These are phyloP conservation scores for Sycophaga agraensis DNA, from an alignment of 1,140 invertebrate species.

Conservation along the genomic window DNA sequence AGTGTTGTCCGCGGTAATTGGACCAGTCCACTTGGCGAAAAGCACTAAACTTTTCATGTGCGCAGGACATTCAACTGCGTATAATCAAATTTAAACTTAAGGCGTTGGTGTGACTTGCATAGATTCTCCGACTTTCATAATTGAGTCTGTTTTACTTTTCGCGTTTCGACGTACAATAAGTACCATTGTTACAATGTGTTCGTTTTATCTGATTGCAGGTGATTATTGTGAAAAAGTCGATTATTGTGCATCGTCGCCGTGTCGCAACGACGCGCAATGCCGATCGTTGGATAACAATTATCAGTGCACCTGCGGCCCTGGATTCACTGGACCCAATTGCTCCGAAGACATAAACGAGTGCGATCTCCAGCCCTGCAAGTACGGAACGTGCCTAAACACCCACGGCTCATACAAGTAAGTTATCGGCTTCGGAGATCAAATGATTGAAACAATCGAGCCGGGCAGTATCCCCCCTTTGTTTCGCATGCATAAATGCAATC, in stretches of 20 bases:
- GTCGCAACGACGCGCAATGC: conserved; percentile 84
- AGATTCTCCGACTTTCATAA: too few relatives aligned
- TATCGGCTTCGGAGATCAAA: too few relatives aligned
- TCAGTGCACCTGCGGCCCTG: conserved; percentile 80
- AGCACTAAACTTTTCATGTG: too few relatives aligned
- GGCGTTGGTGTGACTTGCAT: too few relatives aligned
- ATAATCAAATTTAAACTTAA: too few relatives aligned
- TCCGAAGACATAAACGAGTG: conserved; percentile 90
- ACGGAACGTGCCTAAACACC: conserved; percentile 83
- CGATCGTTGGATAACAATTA: conserved; percentile 72
- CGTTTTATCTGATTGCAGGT: conserved; percentile 69
- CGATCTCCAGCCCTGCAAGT: conserved; percentile 71
- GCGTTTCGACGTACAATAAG: not conserved
- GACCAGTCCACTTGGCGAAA: too few relatives aligned
- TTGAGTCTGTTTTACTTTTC: too few relatives aligned
- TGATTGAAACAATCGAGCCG: too few relatives aligned
- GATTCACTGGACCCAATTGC: conserved; percentile 84
- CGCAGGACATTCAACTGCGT: too few relatives aligned
- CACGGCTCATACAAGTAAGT: conserved; percentile 89
- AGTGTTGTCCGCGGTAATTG: too few relatives aligned
- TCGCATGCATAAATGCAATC: too few relatives aligned
- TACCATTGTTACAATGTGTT: not conserved
- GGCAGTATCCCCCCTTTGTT: too few relatives aligned
- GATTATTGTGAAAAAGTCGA: conserved; percentile 84
- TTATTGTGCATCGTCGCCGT: conserved; percentile 85